Evolutionary conservation across 2,888 invertebrate species (phyloP), one percentile per base, ranked within the genome.

Genomic region (Melangyna quadrimaculata): DNA sequence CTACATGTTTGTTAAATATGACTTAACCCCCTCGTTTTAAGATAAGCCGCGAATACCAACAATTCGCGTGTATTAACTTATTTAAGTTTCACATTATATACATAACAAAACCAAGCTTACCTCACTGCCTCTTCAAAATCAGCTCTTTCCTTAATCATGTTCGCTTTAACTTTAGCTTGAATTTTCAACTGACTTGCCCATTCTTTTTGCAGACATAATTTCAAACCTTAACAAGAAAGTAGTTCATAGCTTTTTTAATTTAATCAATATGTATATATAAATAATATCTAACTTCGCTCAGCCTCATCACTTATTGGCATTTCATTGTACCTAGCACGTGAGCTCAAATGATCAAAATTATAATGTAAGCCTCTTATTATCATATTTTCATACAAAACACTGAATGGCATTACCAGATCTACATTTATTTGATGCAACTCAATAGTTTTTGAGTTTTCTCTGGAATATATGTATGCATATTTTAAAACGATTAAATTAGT

Each of bases 281-380:
- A 8, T 3, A 19, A 8, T 29, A 2, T 22, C n/a, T 53, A 19
- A 8, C 35, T 43, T 37, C 35, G 22, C 2, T 89, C 69, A 7
- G 78, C 77, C 12, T 78, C 61, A 0, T 27, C n/a, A 0, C 63
- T 19, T 4, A 43, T 22, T 12, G 63, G 43, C n/a, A 88, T 35
- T 0, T 86, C 6, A 3, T 87, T 77, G 22, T 87, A 71, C 35
- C 89, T 89, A 0, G 89, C 89, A 43, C 88, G 87, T 19, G 89
- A 88, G 59, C 91, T 89, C 1, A 89, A 82, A 40, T 88, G 88
- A 84, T 91, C 91, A 24, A 90, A 91, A 3, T 86, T 78, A 0
- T 87, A 87, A 63, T 90, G 90, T 3, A 91, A 43, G 8, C 89
- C 90, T 3, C 91, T 89, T 45, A 91, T 53, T 0, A 90, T 89